Conservation (phyloP, 2,888 invertebrate species). For the Meiosimyza decipiens region DNA sequence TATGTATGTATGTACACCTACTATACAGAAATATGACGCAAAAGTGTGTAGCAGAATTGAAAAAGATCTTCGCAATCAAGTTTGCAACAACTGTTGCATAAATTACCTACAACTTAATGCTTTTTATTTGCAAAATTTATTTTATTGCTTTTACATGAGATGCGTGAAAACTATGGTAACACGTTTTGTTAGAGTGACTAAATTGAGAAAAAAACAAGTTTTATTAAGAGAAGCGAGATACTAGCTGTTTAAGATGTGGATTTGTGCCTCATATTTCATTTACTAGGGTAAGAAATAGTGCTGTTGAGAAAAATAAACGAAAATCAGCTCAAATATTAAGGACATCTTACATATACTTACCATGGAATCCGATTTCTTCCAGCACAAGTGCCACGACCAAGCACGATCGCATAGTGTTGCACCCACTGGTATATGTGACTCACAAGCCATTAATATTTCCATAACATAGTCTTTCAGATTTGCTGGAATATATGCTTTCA, state of each 20-base stretch:
- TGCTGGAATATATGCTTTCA: slow-evolving; percentile 49
- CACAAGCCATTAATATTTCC: slow-evolving; percentile 53
- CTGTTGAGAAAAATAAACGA: slow-evolving; percentile 33
- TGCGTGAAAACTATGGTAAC: neutral
- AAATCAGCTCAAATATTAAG: neutral
- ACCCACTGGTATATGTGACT: slow-evolving; percentile 52
- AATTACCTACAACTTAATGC: slow-evolving; percentile 27
- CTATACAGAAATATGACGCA: neutral
- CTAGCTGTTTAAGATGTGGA: neutral
- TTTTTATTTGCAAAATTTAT: slow-evolving; percentile 22
- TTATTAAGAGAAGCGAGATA: neutral
- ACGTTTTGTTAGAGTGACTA: no score
- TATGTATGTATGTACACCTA: neutral
- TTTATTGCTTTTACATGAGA: slow-evolving; percentile 22
- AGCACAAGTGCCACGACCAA: slow-evolving; percentile 58
- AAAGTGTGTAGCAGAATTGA: slow-evolving; percentile 2
- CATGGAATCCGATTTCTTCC: slow-evolving; percentile 56
- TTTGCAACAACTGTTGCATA: slow-evolving; percentile 8
- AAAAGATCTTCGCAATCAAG: neutral
- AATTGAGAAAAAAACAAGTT: no score
- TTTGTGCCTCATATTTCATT: neutral
- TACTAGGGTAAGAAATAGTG: slow-evolving; percentile 48
- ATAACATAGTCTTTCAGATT: slow-evolving; percentile 48
- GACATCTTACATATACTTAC: slow-evolving; percentile 43
- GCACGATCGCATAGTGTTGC: slow-evolving; percentile 55